These are phyloP conservation scores for Eupithecia subfuscata DNA, from an alignment of 2,888 invertebrate species.

Conservation along the genomic window DNA sequence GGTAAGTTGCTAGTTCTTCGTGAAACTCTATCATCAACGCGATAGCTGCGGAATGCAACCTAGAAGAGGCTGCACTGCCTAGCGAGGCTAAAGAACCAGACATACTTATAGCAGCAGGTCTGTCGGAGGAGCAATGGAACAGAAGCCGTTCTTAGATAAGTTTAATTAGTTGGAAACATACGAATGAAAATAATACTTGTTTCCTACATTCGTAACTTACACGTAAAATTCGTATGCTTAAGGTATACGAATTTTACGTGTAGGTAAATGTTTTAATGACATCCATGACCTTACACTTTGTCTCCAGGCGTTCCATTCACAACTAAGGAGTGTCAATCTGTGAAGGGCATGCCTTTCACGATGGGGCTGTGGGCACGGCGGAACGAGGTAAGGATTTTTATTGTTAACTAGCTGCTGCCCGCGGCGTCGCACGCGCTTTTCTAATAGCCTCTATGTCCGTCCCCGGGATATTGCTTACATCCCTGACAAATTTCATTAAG, in stretches of 20 bases:
- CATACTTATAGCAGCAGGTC: constrained; percentile 84
- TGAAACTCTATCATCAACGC: constrained; percentile 86
- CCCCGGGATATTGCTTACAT: too few species aligned
- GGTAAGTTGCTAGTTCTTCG: constrained; percentile 55
- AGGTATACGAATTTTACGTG: background rate
- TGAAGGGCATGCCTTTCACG: constrained; percentile 89
- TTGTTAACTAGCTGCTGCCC: too few species aligned
- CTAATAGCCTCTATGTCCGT: too few species aligned
- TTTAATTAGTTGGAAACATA: background rate
- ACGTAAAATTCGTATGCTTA: background rate
- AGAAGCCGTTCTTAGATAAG: constrained; percentile 90
- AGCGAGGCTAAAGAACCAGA: constrained; percentile 92
- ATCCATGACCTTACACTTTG: background rate
- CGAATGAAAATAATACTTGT: too few species aligned
- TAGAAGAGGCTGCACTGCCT: constrained; percentile 51
- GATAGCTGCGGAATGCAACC: constrained; percentile 90
- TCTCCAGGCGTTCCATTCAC: constrained; percentile 93
- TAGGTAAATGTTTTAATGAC: background rate
- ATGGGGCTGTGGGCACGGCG: constrained; percentile 87
- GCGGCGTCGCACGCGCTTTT: too few species aligned
- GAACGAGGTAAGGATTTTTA: constrained; percentile 68
- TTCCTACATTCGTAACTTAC: too few species aligned
- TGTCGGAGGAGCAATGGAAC: constrained; percentile 85
- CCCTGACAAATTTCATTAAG: too few species aligned
- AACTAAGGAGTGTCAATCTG: constrained; percentile 93